Conservation (phyloP, 2,888 invertebrate species). For the Lasius platythorax region DNA sequence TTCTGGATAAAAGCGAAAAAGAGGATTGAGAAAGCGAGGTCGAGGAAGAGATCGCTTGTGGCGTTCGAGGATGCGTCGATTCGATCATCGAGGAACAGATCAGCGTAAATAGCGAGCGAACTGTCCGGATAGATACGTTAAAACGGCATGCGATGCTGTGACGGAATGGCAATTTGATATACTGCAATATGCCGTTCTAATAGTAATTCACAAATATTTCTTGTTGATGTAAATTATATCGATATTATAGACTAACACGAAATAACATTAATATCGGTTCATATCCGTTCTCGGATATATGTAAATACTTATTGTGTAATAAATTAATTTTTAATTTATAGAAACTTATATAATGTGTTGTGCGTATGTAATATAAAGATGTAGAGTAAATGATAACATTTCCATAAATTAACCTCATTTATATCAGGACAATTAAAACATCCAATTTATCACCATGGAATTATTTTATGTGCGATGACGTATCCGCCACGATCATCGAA, state of each 20-base stretch:
- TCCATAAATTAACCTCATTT: not conserved
- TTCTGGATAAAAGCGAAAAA: constrained; percentile 10
- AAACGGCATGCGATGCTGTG: constrained; percentile 25
- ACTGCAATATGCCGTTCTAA: not conserved
- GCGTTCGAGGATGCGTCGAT: constrained; percentile 14
- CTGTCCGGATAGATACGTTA: constrained; percentile 5
- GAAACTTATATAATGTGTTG: not conserved
- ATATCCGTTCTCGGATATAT: not conserved
- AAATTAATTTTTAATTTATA: not conserved
- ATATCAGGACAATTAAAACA: not conserved
- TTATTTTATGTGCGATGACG: not conserved
- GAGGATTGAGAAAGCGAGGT: constrained; percentile 13
- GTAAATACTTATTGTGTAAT: not conserved
- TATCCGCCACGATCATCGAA: not conserved
- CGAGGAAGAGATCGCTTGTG: not conserved
- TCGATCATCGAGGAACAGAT: constrained; percentile 4
- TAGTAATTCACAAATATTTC: not conserved
- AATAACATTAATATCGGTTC: not conserved
- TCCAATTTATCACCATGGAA: not conserved
- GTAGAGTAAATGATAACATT: not conserved
- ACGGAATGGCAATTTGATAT: constrained; percentile 1
- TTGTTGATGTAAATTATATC: not conserved
- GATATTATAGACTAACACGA: not conserved
- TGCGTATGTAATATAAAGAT: not conserved
- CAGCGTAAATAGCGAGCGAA: constrained; percentile 28